These are phyloP conservation scores for Eucidaris tribuloides DNA, from an alignment of 35 echinoderm and acorn worm species.

Conservation along the genomic window DNA sequence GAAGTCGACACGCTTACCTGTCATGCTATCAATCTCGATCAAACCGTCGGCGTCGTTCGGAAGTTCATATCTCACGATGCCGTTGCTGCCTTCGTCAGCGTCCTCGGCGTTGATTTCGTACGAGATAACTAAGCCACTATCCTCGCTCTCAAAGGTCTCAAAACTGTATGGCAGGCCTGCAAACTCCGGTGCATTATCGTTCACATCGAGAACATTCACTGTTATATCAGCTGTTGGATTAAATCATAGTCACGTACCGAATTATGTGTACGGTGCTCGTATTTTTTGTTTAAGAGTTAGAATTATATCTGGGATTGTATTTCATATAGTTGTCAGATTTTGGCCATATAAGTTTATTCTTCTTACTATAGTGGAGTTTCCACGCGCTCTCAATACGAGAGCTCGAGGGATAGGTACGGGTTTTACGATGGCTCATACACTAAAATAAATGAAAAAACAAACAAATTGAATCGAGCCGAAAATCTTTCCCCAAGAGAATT, in stretches of 20 bases:
- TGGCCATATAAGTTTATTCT: neutral
- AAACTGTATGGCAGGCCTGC: constrained; percentile 24
- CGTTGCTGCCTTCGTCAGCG: constrained; percentile 34
- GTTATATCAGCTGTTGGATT: constrained; percentile 27
- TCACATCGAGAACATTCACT: constrained; percentile 52
- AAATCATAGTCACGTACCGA: neutral
- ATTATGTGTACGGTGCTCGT: neutral
- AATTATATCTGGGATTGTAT: neutral
- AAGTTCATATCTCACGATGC: constrained; percentile 11
- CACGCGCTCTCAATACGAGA: neutral
- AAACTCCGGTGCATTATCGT: constrained; percentile 66
- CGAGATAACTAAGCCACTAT: constrained; percentile 50
- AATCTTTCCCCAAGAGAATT: too few relatives aligned
- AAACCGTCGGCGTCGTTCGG: constrained; percentile 9
- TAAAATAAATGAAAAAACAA: too few relatives aligned
- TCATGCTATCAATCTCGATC: constrained; percentile 18
- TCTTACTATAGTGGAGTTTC: neutral
- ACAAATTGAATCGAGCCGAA: too few relatives aligned
- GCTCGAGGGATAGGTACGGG: neutral
- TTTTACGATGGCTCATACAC: too few relatives aligned
- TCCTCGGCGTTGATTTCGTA: constrained; percentile 35
- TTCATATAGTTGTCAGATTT: neutral
- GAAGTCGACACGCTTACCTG: too few relatives aligned
- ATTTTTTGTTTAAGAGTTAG: neutral
- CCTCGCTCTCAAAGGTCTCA: constrained; percentile 12